Conservation (phyloP, 23 tunicate species). For the Clavelina lepadiformis region DNA sequence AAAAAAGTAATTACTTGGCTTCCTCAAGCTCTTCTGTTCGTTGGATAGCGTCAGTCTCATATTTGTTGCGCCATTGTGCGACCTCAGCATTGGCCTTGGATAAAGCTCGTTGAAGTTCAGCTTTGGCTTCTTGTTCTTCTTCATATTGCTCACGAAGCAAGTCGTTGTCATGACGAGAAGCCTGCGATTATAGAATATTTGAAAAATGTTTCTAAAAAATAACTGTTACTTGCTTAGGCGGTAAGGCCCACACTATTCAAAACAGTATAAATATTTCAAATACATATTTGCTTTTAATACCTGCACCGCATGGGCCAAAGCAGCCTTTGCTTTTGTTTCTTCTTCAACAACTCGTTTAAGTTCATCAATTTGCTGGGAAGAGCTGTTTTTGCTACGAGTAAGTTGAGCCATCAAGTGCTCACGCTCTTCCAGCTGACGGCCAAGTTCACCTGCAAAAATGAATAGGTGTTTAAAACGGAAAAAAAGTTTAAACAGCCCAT, state of each 20-base stretch:
- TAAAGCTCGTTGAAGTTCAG: slow-evolving; percentile 81
- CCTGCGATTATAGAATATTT: slow-evolving; percentile 40
- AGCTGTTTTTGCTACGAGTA: slow-evolving; percentile 53
- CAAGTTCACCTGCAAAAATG: slow-evolving; percentile 21
- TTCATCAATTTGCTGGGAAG: slow-evolving; percentile 86
- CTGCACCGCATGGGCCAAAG: slow-evolving; percentile 77
- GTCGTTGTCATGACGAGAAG: slow-evolving; percentile 69
- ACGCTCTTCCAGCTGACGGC: slow-evolving; percentile 74
- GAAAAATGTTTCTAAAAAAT: slow-evolving; percentile 32
- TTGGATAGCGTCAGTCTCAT: slow-evolving; percentile 93
- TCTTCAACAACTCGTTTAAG: slow-evolving; percentile 82
- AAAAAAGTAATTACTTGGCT: slow-evolving; percentile 39
- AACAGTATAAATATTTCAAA: too few species aligned
- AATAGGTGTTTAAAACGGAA: background rate
- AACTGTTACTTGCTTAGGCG: slow-evolving; percentile 31
- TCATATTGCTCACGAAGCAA: slow-evolving; percentile 86
- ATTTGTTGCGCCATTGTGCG: slow-evolving; percentile 89
- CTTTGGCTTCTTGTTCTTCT: slow-evolving; percentile 85
- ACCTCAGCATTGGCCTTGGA: slow-evolving; percentile 89
- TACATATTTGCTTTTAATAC: too few species aligned
- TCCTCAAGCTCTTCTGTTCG: slow-evolving; percentile 81
- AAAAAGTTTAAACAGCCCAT: background rate
- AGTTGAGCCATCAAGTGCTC: slow-evolving; percentile 87
- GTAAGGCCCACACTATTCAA: too few species aligned
- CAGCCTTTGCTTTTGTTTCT: slow-evolving; percentile 74